Base-by-base conservation (phyloP, 2,888 invertebrate genomes). In the Cactoblastis cactorum region DNA sequence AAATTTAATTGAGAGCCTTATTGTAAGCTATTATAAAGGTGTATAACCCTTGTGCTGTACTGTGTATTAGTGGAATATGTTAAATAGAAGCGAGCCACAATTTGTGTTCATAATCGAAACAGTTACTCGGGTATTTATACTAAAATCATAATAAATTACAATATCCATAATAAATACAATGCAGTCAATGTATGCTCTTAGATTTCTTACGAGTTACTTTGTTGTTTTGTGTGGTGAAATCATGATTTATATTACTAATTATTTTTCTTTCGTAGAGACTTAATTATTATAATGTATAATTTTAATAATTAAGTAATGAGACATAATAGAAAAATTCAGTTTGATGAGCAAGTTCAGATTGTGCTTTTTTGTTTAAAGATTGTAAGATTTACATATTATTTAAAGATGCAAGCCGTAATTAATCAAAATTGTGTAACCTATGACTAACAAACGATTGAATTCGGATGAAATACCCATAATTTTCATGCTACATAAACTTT, bases 91-190 rank as follows among this genome's bases (percentile, higher is more conserved):
- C 77, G 75, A 81, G 76, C 87, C 87, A 86, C 87, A 70, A 80
- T 82, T 85, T 89, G 89, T 89, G 89, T 88, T 87, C 89, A 87
- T 77, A 81, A 78, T 73, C 65, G 75, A 78, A 83, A 79, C 84
- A 75, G 80, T 78, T 69, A 80, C 74, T 80, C 68, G 67, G 81
- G 77, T 80, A 76, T 76, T 67, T 69, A 66, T 64, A 67, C 70
- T 68, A 68, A 69, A 65, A 78, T 74, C 82, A 85, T 85, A 85
- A 85, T 86, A 84, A 83, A 73, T 70, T 71, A 18, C 71, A 73
- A 74, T 77, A 70, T 69, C 77, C 77, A 79, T 82, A 81, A 80
- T 79, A 80, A 74, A 69, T 63, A 66, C 51, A 55, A 70, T 67
- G 61, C 75, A 71, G 76, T 77, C 71, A 61, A 71, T 59, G 66